phyloP scores from a whole-genome alignment of 2,113 vertebrate genomes.

The zebrafish (Danio rerio) region GRCz12tu NC_133199.1:35178501-35179000 shows the following conservation, averaged over 20 bases:
- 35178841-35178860: too few relatives aligned
- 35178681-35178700: slow-evolving; percentile 67
- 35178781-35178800: background rate
- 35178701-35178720: slow-evolving; percentile 62
- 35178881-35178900: too few relatives aligned
- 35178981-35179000: too few relatives aligned
- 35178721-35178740: slow-evolving; percentile 68
- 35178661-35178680: slow-evolving; percentile 66
- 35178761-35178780: slow-evolving; percentile 54
- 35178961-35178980: too few relatives aligned
- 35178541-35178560: slow-evolving; percentile 73
- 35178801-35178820: too few relatives aligned
- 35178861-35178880: too few relatives aligned
- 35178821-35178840: too few relatives aligned
- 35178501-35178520: too few relatives aligned
- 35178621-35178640: slow-evolving; percentile 66
- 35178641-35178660: slow-evolving; percentile 72
- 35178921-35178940: too few relatives aligned
- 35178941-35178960: too few relatives aligned
- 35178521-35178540: slow-evolving; percentile 46
- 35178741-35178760: slow-evolving; percentile 67
- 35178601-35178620: slow-evolving; percentile 48
- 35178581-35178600: slow-evolving; percentile 67
- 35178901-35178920: too few relatives aligned
- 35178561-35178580: slow-evolving; percentile 69